phyloP scores from a whole-genome alignment of 2,797 vertebrate species.

The Enoplosus armatus region DNA sequence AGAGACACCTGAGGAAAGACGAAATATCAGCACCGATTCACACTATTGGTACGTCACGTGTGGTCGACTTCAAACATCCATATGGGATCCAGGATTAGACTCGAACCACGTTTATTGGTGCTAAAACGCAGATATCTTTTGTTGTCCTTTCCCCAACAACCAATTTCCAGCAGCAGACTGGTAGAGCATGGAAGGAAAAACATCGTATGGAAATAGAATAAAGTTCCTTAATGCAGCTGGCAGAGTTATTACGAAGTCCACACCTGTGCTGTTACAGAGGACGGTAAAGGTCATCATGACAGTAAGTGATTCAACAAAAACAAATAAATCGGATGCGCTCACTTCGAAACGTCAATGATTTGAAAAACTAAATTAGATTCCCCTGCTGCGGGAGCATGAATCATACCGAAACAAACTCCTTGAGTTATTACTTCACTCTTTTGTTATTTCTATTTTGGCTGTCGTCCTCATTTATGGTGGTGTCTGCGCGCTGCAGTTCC shows the following conservation, averaged over 20 bases:
- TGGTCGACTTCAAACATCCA: not conserved
- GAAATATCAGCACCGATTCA: not conserved
- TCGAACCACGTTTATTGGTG: not conserved
- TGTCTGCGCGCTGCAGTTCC: not conserved
- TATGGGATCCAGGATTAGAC: not conserved
- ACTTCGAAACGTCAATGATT: constrained; percentile 37
- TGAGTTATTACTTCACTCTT: not conserved
- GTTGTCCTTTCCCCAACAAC: not conserved
- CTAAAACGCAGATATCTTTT: not conserved
- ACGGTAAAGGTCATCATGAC: constrained; percentile 21
- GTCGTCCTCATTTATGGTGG: not conserved
- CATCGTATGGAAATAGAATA: not conserved
- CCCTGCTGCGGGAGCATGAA: not conserved
- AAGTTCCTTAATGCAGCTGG: not conserved
- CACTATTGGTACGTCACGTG: not conserved
- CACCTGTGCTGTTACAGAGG: constrained; percentile 26
- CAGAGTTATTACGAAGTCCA: not conserved
- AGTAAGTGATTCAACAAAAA: constrained; percentile 36
- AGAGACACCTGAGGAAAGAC: constrained; percentile 88
- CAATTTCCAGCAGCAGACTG: not conserved
- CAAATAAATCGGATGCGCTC: constrained; percentile 35
- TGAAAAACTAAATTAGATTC: constrained; percentile 25
- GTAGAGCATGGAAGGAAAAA: not conserved
- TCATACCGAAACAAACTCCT: not conserved
- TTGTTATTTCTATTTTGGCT: not conserved